Conservation (phyloP, 2,888 invertebrate genomes). For the Coelinius sp. region DNA sequence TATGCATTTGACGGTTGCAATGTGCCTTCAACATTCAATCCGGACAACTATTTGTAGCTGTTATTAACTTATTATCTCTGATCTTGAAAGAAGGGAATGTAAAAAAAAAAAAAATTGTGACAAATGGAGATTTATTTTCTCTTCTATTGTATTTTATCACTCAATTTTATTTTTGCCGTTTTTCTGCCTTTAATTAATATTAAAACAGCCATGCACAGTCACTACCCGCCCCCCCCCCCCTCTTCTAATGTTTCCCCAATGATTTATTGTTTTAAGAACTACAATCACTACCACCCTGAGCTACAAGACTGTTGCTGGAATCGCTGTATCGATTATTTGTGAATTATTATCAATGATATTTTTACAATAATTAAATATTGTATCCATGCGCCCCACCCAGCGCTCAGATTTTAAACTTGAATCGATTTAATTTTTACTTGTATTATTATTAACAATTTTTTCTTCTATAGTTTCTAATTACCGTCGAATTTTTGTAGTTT, state of each 20-base stretch:
- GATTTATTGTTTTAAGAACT: neutral
- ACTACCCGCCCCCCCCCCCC: neutral
- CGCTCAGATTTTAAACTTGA: neutral
- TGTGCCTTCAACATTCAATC: neutral
- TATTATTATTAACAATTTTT: constrained; percentile 17
- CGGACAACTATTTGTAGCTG: constrained; percentile 16
- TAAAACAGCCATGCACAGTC: constrained; percentile 21
- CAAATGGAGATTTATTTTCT: neutral
- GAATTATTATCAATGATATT: neutral
- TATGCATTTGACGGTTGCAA: neutral
- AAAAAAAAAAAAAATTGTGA: neutral
- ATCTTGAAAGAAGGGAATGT: constrained; percentile 3
- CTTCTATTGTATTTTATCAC: neutral
- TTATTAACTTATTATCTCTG: constrained; percentile 23
- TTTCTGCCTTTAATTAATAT: neutral
- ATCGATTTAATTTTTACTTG: neutral
- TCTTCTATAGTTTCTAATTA: constrained; percentile 22
- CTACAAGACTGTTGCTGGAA: constrained; percentile 36
- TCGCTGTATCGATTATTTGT: constrained; percentile 7
- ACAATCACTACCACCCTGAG: constrained; percentile 30
- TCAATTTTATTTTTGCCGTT: neutral
- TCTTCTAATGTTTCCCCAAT: neutral
- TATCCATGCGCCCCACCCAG: neutral
- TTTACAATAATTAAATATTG: neutral
- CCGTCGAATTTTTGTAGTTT: constrained; percentile 22